Percentiles rank a stretch among this genome's conserved stretches.
Conservation (phyloP, 2,888 invertebrate genomes). For the Latrodectus hesperus region DNA sequence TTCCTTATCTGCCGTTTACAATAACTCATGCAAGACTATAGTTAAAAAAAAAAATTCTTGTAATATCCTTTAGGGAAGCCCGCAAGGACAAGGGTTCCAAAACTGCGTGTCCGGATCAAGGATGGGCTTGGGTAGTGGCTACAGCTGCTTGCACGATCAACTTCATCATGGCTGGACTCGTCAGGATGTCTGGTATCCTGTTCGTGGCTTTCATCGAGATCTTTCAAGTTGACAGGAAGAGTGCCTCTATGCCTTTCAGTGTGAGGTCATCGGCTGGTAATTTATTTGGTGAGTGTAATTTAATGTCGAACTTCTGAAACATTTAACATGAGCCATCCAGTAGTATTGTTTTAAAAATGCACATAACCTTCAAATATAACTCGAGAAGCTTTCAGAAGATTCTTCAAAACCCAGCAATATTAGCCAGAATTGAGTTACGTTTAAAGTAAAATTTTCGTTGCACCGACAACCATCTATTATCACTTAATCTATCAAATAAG, state of each 20-base stretch:
- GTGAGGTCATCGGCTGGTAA: constrained; percentile 49
- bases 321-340: too few relatives aligned
- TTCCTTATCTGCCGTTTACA: too few relatives aligned
- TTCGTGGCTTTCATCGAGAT: constrained; percentile 64
- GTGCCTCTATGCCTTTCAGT: constrained; percentile 57
- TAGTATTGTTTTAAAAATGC: too few relatives aligned
- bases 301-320: neutral
- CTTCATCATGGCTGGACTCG: constrained; percentile 65
- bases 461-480: too few relatives aligned
- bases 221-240: constrained; percentile 35
- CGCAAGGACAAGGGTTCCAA: constrained; percentile 1
- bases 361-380: too few relatives aligned
- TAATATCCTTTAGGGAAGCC: neutral
- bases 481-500: too few relatives aligned
- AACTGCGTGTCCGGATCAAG: constrained; percentile 44
- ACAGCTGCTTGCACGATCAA: constrained; percentile 57
- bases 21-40: too few relatives aligned
- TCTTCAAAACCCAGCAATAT: too few relatives aligned
- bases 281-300: constrained; percentile 38
- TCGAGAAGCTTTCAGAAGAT: too few relatives aligned
- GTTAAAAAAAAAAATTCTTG: too few relatives aligned
- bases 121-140: constrained; percentile 54
- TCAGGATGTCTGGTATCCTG: constrained; percentile 59
- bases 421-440: too few relatives aligned
- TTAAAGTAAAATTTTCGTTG: too few relatives aligned